phyloP scores from a whole-genome alignment of 2,797 vertebrate genomes.

The Tapera naevia region DNA sequence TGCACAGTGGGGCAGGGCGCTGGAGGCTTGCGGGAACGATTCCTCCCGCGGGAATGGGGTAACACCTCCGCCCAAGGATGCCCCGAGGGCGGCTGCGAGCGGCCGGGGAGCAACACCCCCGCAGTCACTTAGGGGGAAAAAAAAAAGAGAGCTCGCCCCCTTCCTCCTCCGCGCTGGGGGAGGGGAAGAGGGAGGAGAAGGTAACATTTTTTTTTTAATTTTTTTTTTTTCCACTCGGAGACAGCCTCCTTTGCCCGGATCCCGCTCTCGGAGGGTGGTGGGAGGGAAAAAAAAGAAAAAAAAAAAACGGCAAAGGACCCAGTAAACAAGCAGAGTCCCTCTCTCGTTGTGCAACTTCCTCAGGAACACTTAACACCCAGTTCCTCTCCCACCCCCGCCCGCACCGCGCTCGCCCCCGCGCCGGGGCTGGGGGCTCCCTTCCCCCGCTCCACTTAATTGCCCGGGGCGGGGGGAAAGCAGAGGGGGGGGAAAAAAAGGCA shows the following conservation, averaged over 20 bases:
- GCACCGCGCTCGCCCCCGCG: conserved; percentile 28
- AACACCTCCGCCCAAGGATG: not conserved
- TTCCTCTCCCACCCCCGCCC: conserved; percentile 44
- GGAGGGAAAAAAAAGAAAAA: too few relatives aligned
- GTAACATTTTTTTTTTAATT: not conserved
- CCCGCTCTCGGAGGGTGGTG: not conserved
- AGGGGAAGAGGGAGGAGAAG: conserved; percentile 26
- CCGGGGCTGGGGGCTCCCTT: not conserved
- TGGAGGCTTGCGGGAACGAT: not conserved
- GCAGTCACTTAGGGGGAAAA: not conserved
- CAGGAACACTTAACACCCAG: conserved; percentile 53
- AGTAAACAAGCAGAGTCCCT: conserved; percentile 47
- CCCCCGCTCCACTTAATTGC: not conserved
- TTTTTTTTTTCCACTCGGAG: not conserved
- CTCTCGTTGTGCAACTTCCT: conserved; percentile 77
- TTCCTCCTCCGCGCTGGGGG: not conserved
- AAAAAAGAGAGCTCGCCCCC: not conserved
- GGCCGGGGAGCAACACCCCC: not conserved
- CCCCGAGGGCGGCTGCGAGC: not conserved
- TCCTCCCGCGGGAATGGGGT: not conserved
- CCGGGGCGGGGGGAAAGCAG: not conserved
- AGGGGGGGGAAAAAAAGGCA: not conserved
- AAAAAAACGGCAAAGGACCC: not conserved
- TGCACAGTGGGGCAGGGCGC: not conserved
- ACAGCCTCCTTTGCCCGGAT: conserved; percentile 15